Conservation (phyloP, 2,797 vertebrate genomes). For the Novumbra hubbsi region DNA sequence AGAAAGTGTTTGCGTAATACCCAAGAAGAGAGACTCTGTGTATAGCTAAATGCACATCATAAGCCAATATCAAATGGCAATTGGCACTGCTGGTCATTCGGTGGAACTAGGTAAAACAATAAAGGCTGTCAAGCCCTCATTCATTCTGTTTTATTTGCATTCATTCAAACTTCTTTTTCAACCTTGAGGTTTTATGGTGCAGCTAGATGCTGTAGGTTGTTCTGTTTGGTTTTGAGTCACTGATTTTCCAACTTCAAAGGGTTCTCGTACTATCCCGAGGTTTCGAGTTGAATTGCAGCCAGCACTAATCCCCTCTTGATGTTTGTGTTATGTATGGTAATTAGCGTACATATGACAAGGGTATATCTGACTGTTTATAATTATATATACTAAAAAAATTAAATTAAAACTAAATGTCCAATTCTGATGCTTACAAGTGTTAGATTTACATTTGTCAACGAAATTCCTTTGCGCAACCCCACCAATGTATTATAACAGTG, state of each 20-base stretch:
- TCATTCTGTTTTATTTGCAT: not conserved
- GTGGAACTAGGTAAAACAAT: not conserved
- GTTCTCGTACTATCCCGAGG: not conserved
- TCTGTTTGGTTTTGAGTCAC: not conserved
- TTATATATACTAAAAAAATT: not conserved
- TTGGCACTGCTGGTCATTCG: constrained; percentile 47
- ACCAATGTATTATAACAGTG: not conserved
- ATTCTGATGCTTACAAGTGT: not conserved
- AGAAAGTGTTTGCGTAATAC: constrained; percentile 62
- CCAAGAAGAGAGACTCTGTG: constrained; percentile 53
- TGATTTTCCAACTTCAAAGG: not conserved
- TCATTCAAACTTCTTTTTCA: not conserved
- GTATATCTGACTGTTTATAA: not conserved
- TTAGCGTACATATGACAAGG: not conserved
- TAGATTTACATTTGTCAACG: too few species aligned
- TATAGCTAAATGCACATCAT: constrained; percentile 48
- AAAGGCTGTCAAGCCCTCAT: not conserved
- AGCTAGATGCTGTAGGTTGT: not conserved
- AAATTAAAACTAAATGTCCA: not conserved
- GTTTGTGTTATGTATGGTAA: not conserved
- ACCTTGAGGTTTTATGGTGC: not conserved
- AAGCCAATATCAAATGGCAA: constrained; percentile 35
- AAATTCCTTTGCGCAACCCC: not conserved
- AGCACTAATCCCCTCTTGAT: not conserved
- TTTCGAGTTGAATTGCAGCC: not conserved